Base-by-base conservation (phyloP, 2,797 vertebrate genomes). In the Falco biarmicus region DNA sequence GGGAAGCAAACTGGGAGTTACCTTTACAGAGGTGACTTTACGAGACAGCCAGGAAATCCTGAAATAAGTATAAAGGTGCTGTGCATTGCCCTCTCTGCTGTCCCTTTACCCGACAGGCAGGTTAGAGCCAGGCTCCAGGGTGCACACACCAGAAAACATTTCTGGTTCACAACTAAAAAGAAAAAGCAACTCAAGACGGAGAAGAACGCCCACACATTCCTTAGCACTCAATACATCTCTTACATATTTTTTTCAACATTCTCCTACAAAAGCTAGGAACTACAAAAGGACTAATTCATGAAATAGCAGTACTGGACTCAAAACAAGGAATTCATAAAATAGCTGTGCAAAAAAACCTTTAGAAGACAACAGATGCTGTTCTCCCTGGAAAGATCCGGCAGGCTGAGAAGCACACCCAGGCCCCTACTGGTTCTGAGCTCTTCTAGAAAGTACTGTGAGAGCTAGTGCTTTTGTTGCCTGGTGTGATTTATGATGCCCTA, bases 351-450 rank as follows among this genome's bases (percentile, higher is more conserved):
- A 73, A 69, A 39, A 26, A 65, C 77, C 26, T 65, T 89, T 54
- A 59, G 9, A 77, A 43, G 10, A 18, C 20, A 71, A 4, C 10
- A 63, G 18, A 17, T 0, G 0, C 1, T 9, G 16, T 41, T 28
- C 14, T 10, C 3, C 32, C 6, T 2, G 2, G 24, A 78, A 34
- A 74, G 53, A 3, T 1, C 1, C 45, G 28, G 5, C 21, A 26
- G 0, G 43, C 2, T 0, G 0, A 5, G 0, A 5, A 78, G 0
- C 3, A 25, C 0, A 0, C 0, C 2, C 11, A 16, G 0, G 0
- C 2, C 6, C 17, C 48, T 9, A 1, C 9, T n/a, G 4, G 5
- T 14, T 53, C 26, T 24, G 11, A 5, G 9, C 22, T 50, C 20
- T 60, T 37, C 39, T n/a, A 22, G 4, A 2, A 69, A 32, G 19